Conservation (phyloP, 2,888 invertebrate genomes). For the Patella depressa region DNA sequence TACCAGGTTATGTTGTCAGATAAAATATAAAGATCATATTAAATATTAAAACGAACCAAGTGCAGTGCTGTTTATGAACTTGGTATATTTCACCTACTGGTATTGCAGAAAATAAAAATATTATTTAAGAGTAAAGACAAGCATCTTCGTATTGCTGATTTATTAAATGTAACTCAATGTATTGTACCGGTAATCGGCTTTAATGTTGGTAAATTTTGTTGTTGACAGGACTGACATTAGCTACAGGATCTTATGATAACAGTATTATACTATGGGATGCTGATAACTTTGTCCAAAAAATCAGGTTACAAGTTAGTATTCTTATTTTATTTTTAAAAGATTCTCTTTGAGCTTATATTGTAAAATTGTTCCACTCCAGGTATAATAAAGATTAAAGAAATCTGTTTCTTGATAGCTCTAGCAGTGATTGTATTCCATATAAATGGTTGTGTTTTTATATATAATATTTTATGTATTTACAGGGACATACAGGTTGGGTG, state of each 20-base stretch:
- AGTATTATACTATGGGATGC: slow-evolving; percentile 69
- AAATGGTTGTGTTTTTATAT: neutral
- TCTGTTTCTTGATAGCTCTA: too few species aligned
- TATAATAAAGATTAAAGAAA: too few species aligned
- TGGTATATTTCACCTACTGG: neutral
- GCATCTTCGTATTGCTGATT: neutral
- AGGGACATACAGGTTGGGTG: slow-evolving; percentile 71
- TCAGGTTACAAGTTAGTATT: slow-evolving; percentile 65
- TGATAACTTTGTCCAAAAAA: slow-evolving; percentile 64
- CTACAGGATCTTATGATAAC: slow-evolving; percentile 68
- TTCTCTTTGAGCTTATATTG: too few species aligned
- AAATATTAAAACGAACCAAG: too few species aligned
- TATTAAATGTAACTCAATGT: neutral
- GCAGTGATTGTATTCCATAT: neutral
- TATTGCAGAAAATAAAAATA: neutral
- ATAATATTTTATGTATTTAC: slow-evolving; percentile 18
- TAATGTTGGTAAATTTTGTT: neutral
- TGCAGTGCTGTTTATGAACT: neutral
- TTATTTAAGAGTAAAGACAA: neutral
- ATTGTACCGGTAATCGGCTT: neutral
- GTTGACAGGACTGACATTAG: slow-evolving; percentile 61
- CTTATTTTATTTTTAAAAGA: too few species aligned
- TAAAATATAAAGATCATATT: too few species aligned
- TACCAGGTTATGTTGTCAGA: too few species aligned
- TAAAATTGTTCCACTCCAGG: too few species aligned